Conservation (phyloP, 2,113 vertebrate species). For the Thalassoma bifasciatum region DNA sequence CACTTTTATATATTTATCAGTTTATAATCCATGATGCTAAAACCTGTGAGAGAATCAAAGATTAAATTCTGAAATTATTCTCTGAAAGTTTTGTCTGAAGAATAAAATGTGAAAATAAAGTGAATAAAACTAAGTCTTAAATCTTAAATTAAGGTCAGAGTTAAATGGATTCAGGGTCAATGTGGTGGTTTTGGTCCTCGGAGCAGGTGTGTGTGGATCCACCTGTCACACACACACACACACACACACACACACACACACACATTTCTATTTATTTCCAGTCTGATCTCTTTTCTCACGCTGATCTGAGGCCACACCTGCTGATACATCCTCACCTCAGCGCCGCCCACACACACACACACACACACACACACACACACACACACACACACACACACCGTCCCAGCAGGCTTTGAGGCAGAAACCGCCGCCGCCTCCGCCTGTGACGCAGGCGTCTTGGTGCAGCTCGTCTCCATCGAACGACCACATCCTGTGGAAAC, state of each 20-base stretch:
- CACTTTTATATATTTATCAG: no score
- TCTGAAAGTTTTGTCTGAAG: no score
- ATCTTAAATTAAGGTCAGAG: no score
- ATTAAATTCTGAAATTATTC: no score
- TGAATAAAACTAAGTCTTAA: no score
- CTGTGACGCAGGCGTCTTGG: conserved; percentile 63
- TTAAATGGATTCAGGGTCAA: no score
- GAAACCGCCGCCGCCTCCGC: conserved; percentile 59
- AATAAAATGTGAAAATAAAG: no score
- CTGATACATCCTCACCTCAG: conserved; percentile 31
- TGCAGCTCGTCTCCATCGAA: conserved; percentile 42
- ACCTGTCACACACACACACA: background rate
- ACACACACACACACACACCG: conserved; percentile 58
- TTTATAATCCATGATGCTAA: no score
- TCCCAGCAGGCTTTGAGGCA: conserved; percentile 61
- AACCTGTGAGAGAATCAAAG: no score
- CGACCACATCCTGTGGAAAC: conserved; percentile 82
- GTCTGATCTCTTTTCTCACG: conserved; percentile 35
- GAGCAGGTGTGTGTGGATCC: conserved; percentile 15
- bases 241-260: background rate
- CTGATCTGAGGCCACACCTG: conserved; percentile 57
- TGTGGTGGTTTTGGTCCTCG: no score
- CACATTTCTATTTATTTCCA: conserved; percentile 26
- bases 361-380: conserved; percentile 25
- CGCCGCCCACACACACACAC: conserved; percentile 26